These are phyloP conservation scores for Galerucella nymphaeae DNA, from an alignment of 2,888 invertebrate species.

Conservation along the genomic window DNA sequence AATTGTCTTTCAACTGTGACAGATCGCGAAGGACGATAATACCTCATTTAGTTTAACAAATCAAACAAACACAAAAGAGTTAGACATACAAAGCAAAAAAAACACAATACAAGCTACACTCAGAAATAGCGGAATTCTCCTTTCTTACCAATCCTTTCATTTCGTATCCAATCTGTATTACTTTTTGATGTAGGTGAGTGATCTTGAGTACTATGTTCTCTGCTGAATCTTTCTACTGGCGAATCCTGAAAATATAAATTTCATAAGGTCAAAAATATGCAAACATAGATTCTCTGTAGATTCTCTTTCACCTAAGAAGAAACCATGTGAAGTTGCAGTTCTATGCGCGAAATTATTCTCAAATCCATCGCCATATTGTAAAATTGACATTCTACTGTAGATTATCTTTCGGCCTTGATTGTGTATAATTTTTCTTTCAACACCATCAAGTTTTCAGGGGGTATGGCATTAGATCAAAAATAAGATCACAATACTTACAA, in stretches of 20 bases:
- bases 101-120: slow-evolving; percentile 51
- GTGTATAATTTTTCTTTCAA: too few relatives aligned
- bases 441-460: too few relatives aligned
- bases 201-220: slow-evolving; percentile 64
- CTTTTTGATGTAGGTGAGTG: slow-evolving; percentile 64
- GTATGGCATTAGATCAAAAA: too few relatives aligned
- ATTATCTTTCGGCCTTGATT: too few relatives aligned
- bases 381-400: too few relatives aligned
- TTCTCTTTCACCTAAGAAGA: too few relatives aligned
- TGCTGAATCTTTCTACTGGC: slow-evolving; percentile 59
- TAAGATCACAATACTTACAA: too few relatives aligned
- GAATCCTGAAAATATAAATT: slow-evolving; percentile 62
- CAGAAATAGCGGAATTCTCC: slow-evolving; percentile 95
- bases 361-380: too few relatives aligned
- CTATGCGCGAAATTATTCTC: too few relatives aligned
- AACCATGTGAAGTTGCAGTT: too few relatives aligned
- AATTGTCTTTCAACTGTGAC: background rate
- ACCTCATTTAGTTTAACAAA: slow-evolving; percentile 22
- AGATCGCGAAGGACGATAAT: background rate
- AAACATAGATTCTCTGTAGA: too few relatives aligned
- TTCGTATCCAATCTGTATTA: slow-evolving; percentile 86
- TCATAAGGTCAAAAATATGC: too few relatives aligned
- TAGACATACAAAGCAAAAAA: slow-evolving; percentile 45
- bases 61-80: slow-evolving; percentile 43
- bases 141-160: slow-evolving; percentile 91